Base-by-base conservation (phyloP, 2,797 vertebrate genomes). In the Tenualosa thibaudeaui region DNA sequence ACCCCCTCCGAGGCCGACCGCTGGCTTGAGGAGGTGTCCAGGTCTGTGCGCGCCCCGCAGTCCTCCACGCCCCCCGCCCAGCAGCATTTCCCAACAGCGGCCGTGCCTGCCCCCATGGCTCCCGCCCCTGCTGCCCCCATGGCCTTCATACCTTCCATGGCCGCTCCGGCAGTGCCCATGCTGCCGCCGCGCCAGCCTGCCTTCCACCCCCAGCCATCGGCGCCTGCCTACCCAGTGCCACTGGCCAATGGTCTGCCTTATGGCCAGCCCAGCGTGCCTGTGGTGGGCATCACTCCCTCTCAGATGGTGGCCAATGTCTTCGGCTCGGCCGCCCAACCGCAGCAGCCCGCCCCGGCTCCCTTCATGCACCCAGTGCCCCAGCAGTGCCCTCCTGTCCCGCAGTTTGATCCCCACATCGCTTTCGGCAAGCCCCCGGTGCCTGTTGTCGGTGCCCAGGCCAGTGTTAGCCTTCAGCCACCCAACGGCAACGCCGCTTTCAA, bases 281-380 rank as follows among this genome's bases (percentile, higher is more conserved):
- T 98, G 91, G 97, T 97, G 0, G 98, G 98, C 87, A 99, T 99
- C 92, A 99, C 98, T 4, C 98, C 98, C 12, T 99, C 98, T 5
- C 98, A 99, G 93, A 99, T 99, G 98, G 98, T 99, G 82, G 98
- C 98, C 51, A 98, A 99, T 0, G 96, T 98, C 85, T 99, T 99
- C 6, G 98, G 98, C 86, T 98, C 97, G 0, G 96, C 97, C 22
- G 88, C 96, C n/a, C 97, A 97, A 75, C 78, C 96, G 37, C 97
- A 95, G 46, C 97, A 95, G 82, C 92, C 94, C 0, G 86, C 94
- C 1, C 94, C 94, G 0, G 93, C 90, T 17, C 71, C 71, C 17
- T 46, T 46, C 37, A 87, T 13, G 94, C 95, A 0, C 95, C 96
- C 13, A 0, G n/a, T 85, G 43, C 87, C 90, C 0, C 85, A 90